Base-by-base conservation (phyloP, 2,797 vertebrate genomes). In the Crypturellus tataupa region DNA sequence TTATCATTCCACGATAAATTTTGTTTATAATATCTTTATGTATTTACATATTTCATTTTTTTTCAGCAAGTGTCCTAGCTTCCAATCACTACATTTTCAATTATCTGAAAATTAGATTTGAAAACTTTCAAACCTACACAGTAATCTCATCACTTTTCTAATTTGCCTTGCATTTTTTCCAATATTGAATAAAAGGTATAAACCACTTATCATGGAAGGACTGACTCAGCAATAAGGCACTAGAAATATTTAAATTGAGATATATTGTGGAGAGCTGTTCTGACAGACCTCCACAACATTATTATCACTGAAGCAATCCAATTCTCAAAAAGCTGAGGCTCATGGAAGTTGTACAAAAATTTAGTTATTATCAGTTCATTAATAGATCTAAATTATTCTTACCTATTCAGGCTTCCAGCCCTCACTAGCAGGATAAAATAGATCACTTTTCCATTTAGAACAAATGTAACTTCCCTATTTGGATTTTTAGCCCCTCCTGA, bases 71-170 rank as follows among this genome's bases (percentile, higher is more conserved):
- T 5, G 4, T 75, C 58, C 31, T 10, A 62, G 44, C 35, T 90
- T 72, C 71, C 67, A 86, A 78, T 56, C 31, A n/a, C 35, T 88
- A n/a, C 3, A 9, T 67, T 88, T 84, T 70, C 68, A 86, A 92
- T 94, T 85, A 82, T 51, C 65, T 87, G 51, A 79, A 93, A 93
- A 96, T 18, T 70, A n/a, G 23, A 90, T 93, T 95, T 93, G 63
- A 77, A 90, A 96, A 89, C 71, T 89, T 95, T 71, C 40, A 89
- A 40, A 71, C 25, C 59, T 84, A 76, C n/a, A 56, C 72, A 70
- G 64, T 90, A 96, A 94, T 92, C 60, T 85, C 75, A 92, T 94
- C 90, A 27, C 19, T 71, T n/a, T 73, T 68, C 80, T 92, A 31
- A 89, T 86, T 42, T 77, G 68, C 72, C 75, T 85, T 88, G 37